Base-by-base conservation (phyloP, 2,888 invertebrate species). In the Leptarthrus brevirostris region DNA sequence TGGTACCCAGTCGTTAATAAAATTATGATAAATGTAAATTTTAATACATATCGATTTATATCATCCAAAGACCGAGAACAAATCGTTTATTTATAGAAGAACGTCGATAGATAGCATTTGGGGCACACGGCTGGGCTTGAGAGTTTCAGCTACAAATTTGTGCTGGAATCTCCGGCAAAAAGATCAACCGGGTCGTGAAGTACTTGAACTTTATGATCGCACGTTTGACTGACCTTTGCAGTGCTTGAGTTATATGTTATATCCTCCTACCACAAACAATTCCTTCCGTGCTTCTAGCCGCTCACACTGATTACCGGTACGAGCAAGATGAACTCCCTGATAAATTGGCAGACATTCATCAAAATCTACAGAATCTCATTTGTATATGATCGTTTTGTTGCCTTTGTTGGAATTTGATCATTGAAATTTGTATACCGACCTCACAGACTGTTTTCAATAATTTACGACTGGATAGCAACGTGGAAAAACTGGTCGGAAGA, bases 261-360 rank as follows among this genome's bases (percentile, higher is more conserved):
- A 69, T 69, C 69, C 69, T 52, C 49, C 69, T 52, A 34, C 44
- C 64, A 26, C 6, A n/a, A 20, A 52, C 52, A 52, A 44, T 26
- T 69, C 69, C 69, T 69, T 69, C 69, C 30, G 52, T 34, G 52
- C 26, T 49, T 34, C 69, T 34, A 69, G 69, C 30, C 49, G 69
- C 30, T 69, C 52, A 49, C 36, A 52, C 14, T 52, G 69, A 75
- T 74, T 54, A 47, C 34, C 24, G 10, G 40, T 12, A 22, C 44
- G 64, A 40, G 22, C 40, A 61, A 66, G 64, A 73, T 73, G 73
- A 73, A 66, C 44, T 73, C 26, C 40, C 40, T 66, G 73, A 73
- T 73, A 73, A 73, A 73, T 73, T 66, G 66, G 73, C 73, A 66
- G 73, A 73, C 73, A 73, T 73, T 73, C 73, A 73, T 73, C 73